Base-by-base conservation (phyloP, 2,797 vertebrate genomes). In the Sebastes itinus region DNA sequence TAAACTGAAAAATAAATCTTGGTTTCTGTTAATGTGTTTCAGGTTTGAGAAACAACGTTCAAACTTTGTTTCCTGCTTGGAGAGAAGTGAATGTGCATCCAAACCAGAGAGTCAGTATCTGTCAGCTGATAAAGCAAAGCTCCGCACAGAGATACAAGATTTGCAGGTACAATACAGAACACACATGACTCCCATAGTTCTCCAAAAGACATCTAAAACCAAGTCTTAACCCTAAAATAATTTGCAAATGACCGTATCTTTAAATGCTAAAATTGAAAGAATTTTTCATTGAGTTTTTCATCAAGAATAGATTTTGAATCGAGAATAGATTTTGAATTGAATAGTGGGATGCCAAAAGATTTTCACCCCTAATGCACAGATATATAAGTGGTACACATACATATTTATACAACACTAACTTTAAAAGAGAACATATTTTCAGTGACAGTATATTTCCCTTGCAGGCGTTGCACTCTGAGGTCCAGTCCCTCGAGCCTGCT, bases 1-100 rank as follows among this genome's bases (percentile, higher is more conserved):
- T 63, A 25, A 78, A 74, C 6, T 25, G 20, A 65, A 35, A 70
- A 38, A 27, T 70, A 9, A 2, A 70, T 59, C 5, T 72, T 10
- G 78, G 18, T 78, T 59, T 80, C 2, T 82, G 1, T 49, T 58
- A 14, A 54, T 90, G 35, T 75, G 20, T 64, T 59, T 83, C 86
- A 99, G 99, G 92, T 96, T 96, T 77, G 98, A 99, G 91, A 99
- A 98, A 79, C 97, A 97, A 6, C 90, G 95, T 1, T 96, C 96
- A 16, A 92, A 91, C 71, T 97, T 99, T 87, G 58, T 95, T 82
- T 96, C 93, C 28, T 98, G 97, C 95, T 63, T 99, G 83, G 97
- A 99, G 85, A 95, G 95, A 3, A 97, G 96, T 62, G 97, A 99
- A 89, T 92, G 92, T 38, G 63, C 91, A 22, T 95, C 94, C 62